These are phyloP conservation scores for Knipowitschia caucasica DNA, from an alignment of 2,797 vertebrate genomes.

Conservation along the genomic window DNA sequence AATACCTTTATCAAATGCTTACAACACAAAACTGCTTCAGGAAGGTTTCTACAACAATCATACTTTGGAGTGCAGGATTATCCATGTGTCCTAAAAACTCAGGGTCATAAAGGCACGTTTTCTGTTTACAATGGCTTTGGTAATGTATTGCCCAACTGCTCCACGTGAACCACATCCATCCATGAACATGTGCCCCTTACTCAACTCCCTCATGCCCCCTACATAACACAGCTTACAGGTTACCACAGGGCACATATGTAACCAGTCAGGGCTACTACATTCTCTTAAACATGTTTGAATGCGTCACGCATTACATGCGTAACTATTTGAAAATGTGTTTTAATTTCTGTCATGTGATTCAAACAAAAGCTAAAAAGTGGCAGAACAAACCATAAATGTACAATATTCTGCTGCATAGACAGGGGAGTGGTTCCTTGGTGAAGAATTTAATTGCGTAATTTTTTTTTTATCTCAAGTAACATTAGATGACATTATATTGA, in stretches of 20 bases:
- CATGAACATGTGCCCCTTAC: conserved; percentile 1
- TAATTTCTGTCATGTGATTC: no score
- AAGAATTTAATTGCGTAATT: neutral
- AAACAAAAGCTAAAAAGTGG: neutral
- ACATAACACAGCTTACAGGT: neutral
- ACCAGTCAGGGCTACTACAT: neutral
- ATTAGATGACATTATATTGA: no score
- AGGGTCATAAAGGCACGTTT: neutral
- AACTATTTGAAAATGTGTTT: no score
- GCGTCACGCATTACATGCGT: no score
- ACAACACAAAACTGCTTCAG: no score
- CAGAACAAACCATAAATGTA: no score
- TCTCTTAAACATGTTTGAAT: no score
- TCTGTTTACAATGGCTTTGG: neutral
- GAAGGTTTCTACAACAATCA: no score
- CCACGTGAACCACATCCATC: conserved; percentile 4
- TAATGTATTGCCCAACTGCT: neutral
- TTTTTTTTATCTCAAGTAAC: neutral
- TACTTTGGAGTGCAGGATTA: neutral
- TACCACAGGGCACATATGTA: neutral
- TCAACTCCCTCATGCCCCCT: neutral
- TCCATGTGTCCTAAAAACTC: neutral
- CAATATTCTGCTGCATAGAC: no score
- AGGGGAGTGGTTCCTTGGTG: no score
- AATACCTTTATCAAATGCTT: no score